Conservation (phyloP, 1,140 invertebrate species). For the Ephestia elutella region DNA sequence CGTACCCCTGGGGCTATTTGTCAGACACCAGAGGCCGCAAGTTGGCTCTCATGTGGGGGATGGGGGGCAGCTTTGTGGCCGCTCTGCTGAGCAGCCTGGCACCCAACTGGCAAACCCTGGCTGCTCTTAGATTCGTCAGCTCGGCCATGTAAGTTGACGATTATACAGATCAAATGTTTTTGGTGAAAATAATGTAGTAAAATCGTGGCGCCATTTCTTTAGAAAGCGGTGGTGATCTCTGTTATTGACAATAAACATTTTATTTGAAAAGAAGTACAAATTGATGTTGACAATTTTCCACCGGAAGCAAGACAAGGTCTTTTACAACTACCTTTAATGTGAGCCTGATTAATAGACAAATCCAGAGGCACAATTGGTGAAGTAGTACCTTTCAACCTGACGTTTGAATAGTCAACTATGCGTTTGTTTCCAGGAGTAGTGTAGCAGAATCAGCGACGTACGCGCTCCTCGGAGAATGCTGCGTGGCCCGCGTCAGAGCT, state of each 20-base stretch:
- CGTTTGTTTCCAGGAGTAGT: constrained; percentile 41
- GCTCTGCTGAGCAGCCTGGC: constrained; percentile 50
- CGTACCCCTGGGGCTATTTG: constrained; percentile 74
- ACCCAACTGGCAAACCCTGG: constrained; percentile 48
- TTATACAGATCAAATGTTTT: constrained; percentile 8
- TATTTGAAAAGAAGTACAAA: no score
- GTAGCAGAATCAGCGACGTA: constrained; percentile 57
- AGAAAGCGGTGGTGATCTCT: no score
- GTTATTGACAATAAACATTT: no score
- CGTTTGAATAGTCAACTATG: no score
- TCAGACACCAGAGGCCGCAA: constrained; percentile 70
- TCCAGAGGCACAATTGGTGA: no score
- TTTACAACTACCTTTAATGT: no score
- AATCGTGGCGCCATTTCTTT: no score
- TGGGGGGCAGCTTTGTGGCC: constrained; percentile 46
- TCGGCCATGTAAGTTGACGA: constrained; percentile 44
- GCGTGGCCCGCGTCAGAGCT: constrained; percentile 33
- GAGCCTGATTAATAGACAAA: no score
- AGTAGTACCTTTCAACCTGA: no score
- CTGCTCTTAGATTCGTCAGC: constrained; percentile 43
- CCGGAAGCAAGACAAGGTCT: no score
- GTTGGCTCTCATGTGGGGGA: constrained; percentile 63
- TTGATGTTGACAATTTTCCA: no score
- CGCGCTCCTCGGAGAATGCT: constrained; percentile 54
- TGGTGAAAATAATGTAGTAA: not conserved